Conservation (phyloP, 2,113 vertebrate species). For the Anser brachyrhynchus region DNA sequence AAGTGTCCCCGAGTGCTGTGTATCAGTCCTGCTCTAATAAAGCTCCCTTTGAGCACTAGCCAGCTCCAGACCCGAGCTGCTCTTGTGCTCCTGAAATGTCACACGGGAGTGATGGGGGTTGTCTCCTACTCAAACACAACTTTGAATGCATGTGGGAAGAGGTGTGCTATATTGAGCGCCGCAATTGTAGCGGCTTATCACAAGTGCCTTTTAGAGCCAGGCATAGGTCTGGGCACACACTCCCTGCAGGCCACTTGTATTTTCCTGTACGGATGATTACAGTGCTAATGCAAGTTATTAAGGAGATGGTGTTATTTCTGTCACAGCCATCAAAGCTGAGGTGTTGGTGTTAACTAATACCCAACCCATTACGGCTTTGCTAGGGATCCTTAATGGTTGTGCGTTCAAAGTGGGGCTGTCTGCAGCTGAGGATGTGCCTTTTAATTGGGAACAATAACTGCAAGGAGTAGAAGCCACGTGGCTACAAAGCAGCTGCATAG, state of each 20-base stretch:
- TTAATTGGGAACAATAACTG: neutral
- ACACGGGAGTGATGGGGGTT: neutral
- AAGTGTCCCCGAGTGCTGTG: neutral
- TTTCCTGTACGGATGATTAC: neutral
- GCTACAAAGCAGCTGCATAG: neutral
- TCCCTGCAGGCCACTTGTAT: neutral
- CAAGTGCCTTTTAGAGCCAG: neutral
- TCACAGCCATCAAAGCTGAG: neutral
- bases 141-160: neutral
- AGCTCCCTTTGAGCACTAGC: neutral
- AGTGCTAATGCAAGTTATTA: neutral
- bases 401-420: neutral
- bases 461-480: neutral
- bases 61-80: neutral
- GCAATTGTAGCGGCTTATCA: neutral
- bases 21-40: neutral
- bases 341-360: neutral
- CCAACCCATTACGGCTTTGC: neutral
- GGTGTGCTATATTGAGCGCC: neutral
- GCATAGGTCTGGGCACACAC: neutral
- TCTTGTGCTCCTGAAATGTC: neutral
- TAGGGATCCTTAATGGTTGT: neutral
- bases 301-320: slow-evolving; percentile 10
- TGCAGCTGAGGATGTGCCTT: neutral
- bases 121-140: neutral